Evolutionary conservation across 92 coral and sea anemone species (phyloP), one percentile per base, ranked within the genome.

Genomic region (Bergia puertoricense): DNA sequence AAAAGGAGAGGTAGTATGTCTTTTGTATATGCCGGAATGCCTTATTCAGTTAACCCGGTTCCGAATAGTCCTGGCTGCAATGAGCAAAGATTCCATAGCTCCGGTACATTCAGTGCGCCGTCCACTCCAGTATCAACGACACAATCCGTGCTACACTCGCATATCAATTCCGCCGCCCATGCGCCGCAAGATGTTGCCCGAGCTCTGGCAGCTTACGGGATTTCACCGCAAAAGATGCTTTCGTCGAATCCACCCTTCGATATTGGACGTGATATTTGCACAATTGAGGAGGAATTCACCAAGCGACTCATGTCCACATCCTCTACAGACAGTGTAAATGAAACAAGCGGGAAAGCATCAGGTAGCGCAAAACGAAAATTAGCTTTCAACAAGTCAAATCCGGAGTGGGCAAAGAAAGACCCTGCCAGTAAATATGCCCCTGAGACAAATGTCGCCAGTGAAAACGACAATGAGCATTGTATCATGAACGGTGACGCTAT

Each of bases 401-500:
- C 86, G 59, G 93, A 91, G 74, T 91, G 93, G 93, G 56, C 73
- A 56, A 91, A 91, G 69, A 88, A 84, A 16, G 89, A 84, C 14
- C 81, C 93, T 57, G 62, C 85, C 8, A 42, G 48, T 51, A 86
- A 86, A 41, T 86, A 71, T 77, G 71, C 44, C 7, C 40, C 51
- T 51, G 82, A 46, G 22, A 37, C 77, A 42, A 82, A 73, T 43
- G 15, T 43, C 4, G 23, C 78, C 39, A 3, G 65, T 36, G 62
- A 68, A 11, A 69, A 82, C 18, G 89, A 90, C 57, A 90, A 79
- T 54, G 95, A 94, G 76, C 91, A 89, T 65, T 91, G 96, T 73
- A 85, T 97, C 10, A 93, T 93, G 83, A 93, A 97, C 76, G 87
- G 65, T 51, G 99, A 97, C 81, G 99, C 98, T 2, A 97, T 97